Conservation (phyloP, 2,888 invertebrate genomes). For the Drosophila imparisetae region DNA sequence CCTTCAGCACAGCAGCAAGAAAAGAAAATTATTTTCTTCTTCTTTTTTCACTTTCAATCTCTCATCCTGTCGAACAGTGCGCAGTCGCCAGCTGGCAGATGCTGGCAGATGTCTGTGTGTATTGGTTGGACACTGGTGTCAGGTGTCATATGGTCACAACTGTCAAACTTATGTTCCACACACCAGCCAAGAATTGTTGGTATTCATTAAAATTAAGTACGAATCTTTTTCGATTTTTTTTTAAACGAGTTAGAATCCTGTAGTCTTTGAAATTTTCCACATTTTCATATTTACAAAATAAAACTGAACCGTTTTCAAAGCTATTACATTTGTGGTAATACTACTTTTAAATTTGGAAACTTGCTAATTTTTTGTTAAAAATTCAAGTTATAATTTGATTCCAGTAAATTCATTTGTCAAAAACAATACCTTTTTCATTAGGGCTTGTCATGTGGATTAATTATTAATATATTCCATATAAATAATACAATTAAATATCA, state of each 20-base stretch:
- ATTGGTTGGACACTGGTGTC: slow-evolving; percentile 49
- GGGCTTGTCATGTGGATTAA: not conserved
- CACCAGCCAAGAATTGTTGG: not conserved
- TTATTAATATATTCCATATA: not conserved
- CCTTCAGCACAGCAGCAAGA: slow-evolving; percentile 58
- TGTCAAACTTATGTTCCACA: slow-evolving; percentile 29
- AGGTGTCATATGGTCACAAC: slow-evolving; percentile 42
- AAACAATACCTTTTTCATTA: not conserved
- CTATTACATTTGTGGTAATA: too few species aligned
- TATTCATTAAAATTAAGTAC: not conserved
- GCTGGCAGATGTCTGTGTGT: slow-evolving; percentile 56
- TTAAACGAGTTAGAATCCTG: not conserved
- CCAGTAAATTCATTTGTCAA: not conserved
- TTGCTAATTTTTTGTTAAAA: not conserved
- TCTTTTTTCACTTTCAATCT: slow-evolving; percentile 13
- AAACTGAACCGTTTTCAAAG: not conserved
- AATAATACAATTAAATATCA: slow-evolving; percentile 7
- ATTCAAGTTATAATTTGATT: not conserved
- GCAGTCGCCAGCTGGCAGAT: slow-evolving; percentile 51
- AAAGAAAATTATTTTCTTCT: slow-evolving; percentile 60
- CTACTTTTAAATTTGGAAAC: not conserved
- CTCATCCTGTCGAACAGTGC: slow-evolving; percentile 26
- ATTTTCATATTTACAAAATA: not conserved
- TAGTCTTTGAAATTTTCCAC: not conserved
- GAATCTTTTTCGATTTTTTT: not conserved